Base-by-base conservation (phyloP, 2,797 vertebrate species). In the Mastacembelus armatus region DNA sequence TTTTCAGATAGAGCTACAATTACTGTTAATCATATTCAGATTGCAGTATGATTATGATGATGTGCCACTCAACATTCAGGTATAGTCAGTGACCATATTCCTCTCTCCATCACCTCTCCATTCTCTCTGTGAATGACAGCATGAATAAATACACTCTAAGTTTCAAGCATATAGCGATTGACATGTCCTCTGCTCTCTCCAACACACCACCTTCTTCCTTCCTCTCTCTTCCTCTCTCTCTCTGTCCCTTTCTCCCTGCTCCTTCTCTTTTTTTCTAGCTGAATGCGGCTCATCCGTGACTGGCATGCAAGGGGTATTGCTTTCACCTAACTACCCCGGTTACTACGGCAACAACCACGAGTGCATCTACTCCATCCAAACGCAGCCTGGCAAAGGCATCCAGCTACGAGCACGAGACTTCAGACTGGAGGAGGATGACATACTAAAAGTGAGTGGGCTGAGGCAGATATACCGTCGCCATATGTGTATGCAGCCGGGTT, bases 361-460 rank as follows among this genome's bases (percentile, higher is more conserved):
- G 86, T 99, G 98, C 91, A 98, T 99, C 92, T 99, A 99, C 93
- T 98, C 96, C 87, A 97, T 99, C 94, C 96, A 97, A 92, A 99
- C 96, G 1, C 98, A 99, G 87, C 95, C 96, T 0, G 98, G 98
- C n/a, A 99, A 99, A 82, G 98, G 98, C 30, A 96, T 99, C 84
- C 98, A 97, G 81, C 94, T 99, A 32, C 93, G 95, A 80, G 96
- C 98, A 59, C 93, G 94, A 43, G 95, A 96, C 38, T 99, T 99
- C 58, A 89, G 94, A 45, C 94, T 99, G 76, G 94, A 96, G 60
- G 93, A 95, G 26, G 96, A 96, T 39, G 98, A 99, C 81, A 71
- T 96, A 40, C 94, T 99, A 59, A 98, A 97, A 96, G 98, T 99
- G 91, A 95, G 80, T 18, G 71, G 22, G 24, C 42, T 47, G 69